Conservation (phyloP, 2,113 vertebrate species). For the Vicugna pacos region DNA sequence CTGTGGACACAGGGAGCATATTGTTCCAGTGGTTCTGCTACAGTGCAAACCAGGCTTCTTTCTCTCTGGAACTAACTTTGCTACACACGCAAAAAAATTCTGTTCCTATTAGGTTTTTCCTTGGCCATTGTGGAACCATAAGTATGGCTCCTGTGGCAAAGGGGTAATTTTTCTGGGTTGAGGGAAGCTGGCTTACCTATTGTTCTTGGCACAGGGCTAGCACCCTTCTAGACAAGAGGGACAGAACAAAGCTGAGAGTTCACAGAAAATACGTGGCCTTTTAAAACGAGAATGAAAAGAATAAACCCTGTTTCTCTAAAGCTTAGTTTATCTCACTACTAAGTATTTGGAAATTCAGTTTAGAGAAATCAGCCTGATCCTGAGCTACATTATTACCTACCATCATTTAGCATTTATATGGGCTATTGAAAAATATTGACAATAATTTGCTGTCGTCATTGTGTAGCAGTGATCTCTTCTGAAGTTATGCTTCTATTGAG, state of each 20-base stretch:
- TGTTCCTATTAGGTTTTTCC: conserved; percentile 65
- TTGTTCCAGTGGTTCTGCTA: conserved; percentile 67
- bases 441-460: neutral
- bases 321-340: conserved; percentile 14
- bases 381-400: neutral
- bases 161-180: conserved; percentile 64
- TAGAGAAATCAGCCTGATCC: neutral
- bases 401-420: neutral
- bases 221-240: conserved; percentile 53
- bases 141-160: conserved; percentile 70
- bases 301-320: conserved; percentile 29
- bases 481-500: conserved; percentile 39
- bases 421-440: neutral
- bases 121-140: conserved; percentile 62
- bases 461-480: neutral
- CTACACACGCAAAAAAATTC: conserved; percentile 63
- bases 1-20: conserved; percentile 70
- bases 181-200: conserved; percentile 68
- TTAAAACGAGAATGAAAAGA: conserved; percentile 30
- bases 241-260: conserved; percentile 39
- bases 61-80: conserved; percentile 77
- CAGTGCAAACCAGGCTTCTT: conserved; percentile 71
- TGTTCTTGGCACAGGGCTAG: conserved; percentile 68
- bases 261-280: conserved; percentile 50
- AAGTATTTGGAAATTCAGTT: conserved; percentile 21